Evolutionary conservation across 2,797 vertebrate genomes (phyloP), one percentile per base, ranked within the genome.

Genomic region (Picus viridis): DNA sequence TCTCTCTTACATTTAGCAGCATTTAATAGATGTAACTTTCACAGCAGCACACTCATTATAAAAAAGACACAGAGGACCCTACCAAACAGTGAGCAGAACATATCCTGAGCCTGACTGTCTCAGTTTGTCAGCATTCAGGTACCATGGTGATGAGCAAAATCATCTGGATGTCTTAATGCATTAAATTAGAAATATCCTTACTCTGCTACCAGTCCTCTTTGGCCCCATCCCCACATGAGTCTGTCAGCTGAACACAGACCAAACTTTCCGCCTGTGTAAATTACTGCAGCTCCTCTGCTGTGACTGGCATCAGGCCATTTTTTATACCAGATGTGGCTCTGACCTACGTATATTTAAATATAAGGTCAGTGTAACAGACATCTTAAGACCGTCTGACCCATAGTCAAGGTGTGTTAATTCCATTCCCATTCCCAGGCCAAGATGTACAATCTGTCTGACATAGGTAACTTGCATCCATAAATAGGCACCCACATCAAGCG

Each of bases 391-490:
- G 0, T 64, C 84, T 86, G 82, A 92, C 67, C 85, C 75, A 81
- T 3, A 63, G 30, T 49, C 72, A 86, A 93, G 54, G 72, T 57
- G 39, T 27, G 23, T 64, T 91, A 93, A 95, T 85, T 78, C 65
- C 47, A 72, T 93, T 94, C 88, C 88, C 88, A 72, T 93, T 94
- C 88, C 88, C 88, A 90, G 67, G 78, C 83, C 88, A 92, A 94
- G 70, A 62, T 0, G 16, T 62, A 61, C 61, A 86, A 88, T 74
- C 83, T 82, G 59, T 61, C 76, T 77, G 89, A 83, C 89, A 65
- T 23, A 93, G 53, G 73, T 78, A 79, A 79, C 36, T 79, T 69
- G 63, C 81, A 78, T 70, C 75, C 86, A 70, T 47, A 80, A 39
- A 88, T 64, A 89, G 69, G 78, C 36, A 81, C 32, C 36, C 10